Evolutionary conservation across 23 tunicate genomes (phyloP).

Genomic region (Oikopleura dioica): DNA sequence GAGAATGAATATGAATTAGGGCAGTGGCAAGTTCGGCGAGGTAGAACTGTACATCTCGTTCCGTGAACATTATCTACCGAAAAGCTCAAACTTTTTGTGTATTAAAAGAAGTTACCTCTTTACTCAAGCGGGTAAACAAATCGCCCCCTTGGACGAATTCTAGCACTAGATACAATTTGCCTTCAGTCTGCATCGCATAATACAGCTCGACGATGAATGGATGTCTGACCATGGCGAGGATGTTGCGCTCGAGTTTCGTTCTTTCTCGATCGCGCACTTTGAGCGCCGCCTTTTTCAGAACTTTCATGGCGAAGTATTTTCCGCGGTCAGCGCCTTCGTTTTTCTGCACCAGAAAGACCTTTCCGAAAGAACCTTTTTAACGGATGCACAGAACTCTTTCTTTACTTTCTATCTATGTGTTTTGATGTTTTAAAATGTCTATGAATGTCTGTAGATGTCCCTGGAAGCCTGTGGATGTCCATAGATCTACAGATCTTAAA

Average conservation of each 20-base stretch:
- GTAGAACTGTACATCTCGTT: constrained; percentile 83
- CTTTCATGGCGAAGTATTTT: constrained; percentile 84
- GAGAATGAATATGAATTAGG: constrained; percentile 60
- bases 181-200: constrained; percentile 90
- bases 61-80: constrained; percentile 52
- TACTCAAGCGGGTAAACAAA: constrained; percentile 57
- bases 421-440: too few species aligned
- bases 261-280: constrained; percentile 82
- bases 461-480: too few species aligned
- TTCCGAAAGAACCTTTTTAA: neutral
- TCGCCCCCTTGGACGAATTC: constrained; percentile 82
- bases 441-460: too few species aligned
- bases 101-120: constrained; percentile 17
- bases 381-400: too few species aligned
- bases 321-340: neutral
- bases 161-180: constrained; percentile 76
- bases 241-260: constrained; percentile 85
- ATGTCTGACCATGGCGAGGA: constrained; percentile 64
- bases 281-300: constrained; percentile 67
- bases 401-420: too few species aligned
- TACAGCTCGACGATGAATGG: constrained; percentile 81
- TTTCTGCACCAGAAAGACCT: neutral
- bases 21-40: constrained; percentile 83
- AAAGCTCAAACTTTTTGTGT: neutral
- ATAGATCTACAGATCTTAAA: too few species aligned